Evolutionary conservation across 2,113 vertebrate species (phyloP), one percentile per base, ranked within the genome.

Genomic region (Podarcis cretensis): DNA sequence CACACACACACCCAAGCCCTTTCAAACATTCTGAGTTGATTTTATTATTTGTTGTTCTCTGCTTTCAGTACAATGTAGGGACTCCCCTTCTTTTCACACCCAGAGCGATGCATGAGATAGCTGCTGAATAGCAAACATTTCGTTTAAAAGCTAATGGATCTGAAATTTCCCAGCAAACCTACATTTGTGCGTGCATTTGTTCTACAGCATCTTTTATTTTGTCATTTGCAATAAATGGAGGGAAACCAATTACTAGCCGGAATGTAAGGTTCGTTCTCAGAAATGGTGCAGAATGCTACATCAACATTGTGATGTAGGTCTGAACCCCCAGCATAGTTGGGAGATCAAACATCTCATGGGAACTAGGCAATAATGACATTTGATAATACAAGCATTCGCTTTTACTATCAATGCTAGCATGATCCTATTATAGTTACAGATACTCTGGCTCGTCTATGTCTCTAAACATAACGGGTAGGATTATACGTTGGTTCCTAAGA

Each of bases 141-240:
- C 27, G 48, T 43, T 73, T 74, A 12, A 16, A 81, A 32, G 9
- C 6, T 65, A 82, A 82, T 40, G 59, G 18, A 20, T 35, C 59
- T 27, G 57, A 82, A 59, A 57, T n/a, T 21, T 21, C 23, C 78
- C 54, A 57, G 54, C 27, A 84, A 54, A 21, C 40, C 20, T n/a
- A 40, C n/a, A 71, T 74, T 16, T 40, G 25, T 54, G 48, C 12
- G 32, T 63, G 16, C 76, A 25, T 48, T 84, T 79, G 18, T 85
- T 59, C 86, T 78, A 16, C 0, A 81, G 37, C 83, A 57, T 86
- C 93, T 84, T 74, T 87, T 48, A 68, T 59, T 92, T 88, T 90
- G 23, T 35, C 30, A 66, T 65, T 23, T 73, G 84, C 90, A 89
- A 91, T 69, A 81, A 83, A 82, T 87, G 79, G 86, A 13, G 14